phyloP scores from a whole-genome alignment of 2,113 vertebrate genomes.

The Macquaria ambigua region DNA sequence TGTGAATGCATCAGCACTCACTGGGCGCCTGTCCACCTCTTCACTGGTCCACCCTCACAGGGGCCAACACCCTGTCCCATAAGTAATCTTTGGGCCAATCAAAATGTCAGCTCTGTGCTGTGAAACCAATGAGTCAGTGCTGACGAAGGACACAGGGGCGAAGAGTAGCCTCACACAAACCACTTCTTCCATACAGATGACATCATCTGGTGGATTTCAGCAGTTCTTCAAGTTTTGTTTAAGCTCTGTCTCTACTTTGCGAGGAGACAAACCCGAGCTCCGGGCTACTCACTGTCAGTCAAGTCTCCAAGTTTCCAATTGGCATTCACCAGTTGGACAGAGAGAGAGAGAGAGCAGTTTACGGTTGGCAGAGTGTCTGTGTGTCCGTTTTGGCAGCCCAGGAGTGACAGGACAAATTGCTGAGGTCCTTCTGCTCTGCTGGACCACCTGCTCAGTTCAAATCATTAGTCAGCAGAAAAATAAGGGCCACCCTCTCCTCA shows the following conservation, averaged over 20 bases:
- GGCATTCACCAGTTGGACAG: constrained; percentile 26
- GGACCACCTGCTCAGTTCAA: constrained; percentile 59
- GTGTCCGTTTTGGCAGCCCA: constrained; percentile 7
- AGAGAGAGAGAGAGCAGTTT: constrained; percentile 21
- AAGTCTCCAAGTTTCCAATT: constrained; percentile 35
- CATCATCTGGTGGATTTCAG: constrained; percentile 51
- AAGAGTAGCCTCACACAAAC: constrained; percentile 30
- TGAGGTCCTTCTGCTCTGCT: constrained; percentile 47
- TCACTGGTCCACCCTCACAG: constrained; percentile 45
- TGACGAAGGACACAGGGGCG: constrained; percentile 64
- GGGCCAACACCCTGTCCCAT: constrained; percentile 70
- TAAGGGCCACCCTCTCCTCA: constrained; percentile 36
- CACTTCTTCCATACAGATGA: constrained; percentile 25
- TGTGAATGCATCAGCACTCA: constrained; percentile 54
- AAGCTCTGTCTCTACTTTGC: constrained; percentile 20
- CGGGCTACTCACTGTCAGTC: constrained; percentile 48
- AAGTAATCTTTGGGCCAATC: constrained; percentile 69
- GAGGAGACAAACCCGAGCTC: constrained; percentile 14
- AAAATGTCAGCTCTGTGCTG: constrained; percentile 72
- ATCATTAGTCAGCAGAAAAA: constrained; percentile 77
- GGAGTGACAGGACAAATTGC: constrained; percentile 53
- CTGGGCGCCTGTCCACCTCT: constrained; percentile 55
- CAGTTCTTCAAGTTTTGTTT: constrained; percentile 55
- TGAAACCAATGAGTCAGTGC: constrained; percentile 74
- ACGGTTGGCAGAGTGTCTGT: constrained; percentile 2